phyloP scores from a whole-genome alignment of 2,113 vertebrate species.

The Callospermophilus lateralis region DNA sequence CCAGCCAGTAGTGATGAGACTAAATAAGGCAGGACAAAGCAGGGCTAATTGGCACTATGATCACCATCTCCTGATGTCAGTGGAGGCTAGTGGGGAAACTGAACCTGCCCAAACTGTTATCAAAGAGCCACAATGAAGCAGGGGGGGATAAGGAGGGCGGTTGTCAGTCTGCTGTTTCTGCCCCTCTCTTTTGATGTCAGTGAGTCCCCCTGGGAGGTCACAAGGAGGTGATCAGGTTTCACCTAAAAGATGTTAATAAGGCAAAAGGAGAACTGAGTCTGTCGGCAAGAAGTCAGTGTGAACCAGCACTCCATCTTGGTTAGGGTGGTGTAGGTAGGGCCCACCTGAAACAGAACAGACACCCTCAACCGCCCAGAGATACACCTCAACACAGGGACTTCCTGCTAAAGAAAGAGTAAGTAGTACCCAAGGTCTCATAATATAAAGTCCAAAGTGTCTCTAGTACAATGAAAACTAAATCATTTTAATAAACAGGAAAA shows the following conservation, averaged over 20 bases:
- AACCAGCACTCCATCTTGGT: not conserved
- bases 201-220: not conserved
- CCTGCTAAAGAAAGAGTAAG: not conserved
- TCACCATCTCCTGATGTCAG: not conserved
- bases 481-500: not conserved
- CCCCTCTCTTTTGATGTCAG: not conserved
- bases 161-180: not conserved
- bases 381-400: not conserved
- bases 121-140: not conserved
- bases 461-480: not conserved
- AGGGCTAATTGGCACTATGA: not conserved
- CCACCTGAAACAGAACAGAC: not conserved
- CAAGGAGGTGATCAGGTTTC: not conserved
- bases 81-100: not conserved
- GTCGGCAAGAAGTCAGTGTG: too few species aligned
- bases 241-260: not conserved
- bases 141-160: fast-evolving
- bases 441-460: not conserved
- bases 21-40: not conserved
- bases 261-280: not conserved
- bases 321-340: not conserved
- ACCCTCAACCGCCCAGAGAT: too few species aligned
- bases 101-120: not conserved
- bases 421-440: not conserved
- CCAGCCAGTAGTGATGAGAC: not conserved